Conservation (phyloP, 64 coral and sea anemone genomes). For the Exaiptasia diaphana region DNA sequence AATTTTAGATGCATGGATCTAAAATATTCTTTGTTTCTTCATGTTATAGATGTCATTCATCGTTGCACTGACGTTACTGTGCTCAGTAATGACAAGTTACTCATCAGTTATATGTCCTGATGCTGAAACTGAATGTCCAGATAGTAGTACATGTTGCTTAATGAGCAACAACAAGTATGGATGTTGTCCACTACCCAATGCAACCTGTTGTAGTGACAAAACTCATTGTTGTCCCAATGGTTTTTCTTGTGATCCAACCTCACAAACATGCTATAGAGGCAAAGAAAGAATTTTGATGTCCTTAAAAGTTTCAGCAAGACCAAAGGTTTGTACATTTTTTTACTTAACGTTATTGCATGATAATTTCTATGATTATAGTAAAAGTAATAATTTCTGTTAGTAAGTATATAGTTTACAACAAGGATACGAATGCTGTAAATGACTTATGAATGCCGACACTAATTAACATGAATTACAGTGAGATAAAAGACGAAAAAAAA, state of each 20-base stretch:
- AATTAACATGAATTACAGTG: no score
- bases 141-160: constrained; percentile 52
- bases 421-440: no score
- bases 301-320: neutral
- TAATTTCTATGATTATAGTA: neutral
- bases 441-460: no score
- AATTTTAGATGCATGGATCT: no score
- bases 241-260: constrained; percentile 16
- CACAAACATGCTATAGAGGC: constrained; percentile 10
- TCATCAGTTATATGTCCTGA: constrained; percentile 42
- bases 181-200: constrained; percentile 50
- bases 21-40: no score
- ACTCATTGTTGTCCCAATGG: constrained; percentile 57
- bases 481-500: no score
- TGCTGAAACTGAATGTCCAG: constrained; percentile 39
- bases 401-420: no score
- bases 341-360: no score
- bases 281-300: neutral
- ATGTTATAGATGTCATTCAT: no score
- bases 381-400: no score
- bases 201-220: constrained; percentile 57
- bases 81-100: neutral
- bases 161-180: neutral
- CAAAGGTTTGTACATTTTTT: no score
- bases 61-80: neutral